phyloP scores from a whole-genome alignment of 2,797 vertebrate species.

The Sitta carolinensis region DNA sequence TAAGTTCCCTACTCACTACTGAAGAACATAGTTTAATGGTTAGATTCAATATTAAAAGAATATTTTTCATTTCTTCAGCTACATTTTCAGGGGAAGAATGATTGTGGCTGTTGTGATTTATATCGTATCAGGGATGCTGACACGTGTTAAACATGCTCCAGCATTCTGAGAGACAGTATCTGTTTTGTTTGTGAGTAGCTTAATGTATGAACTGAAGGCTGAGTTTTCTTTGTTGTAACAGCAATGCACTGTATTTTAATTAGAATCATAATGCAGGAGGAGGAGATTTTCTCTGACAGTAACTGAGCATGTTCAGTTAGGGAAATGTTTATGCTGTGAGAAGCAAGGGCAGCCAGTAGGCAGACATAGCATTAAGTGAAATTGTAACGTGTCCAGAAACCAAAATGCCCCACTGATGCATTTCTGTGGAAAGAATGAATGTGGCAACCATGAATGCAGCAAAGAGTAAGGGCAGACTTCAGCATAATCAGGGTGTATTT shows the following conservation, averaged over 20 bases:
- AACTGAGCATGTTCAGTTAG: neutral
- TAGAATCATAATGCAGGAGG: neutral
- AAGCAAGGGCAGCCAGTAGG: neutral
- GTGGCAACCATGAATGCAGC: rapidly evolving
- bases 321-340: neutral
- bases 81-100: neutral
- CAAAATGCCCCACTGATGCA: neutral
- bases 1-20: neutral
- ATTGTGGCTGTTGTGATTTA: neutral
- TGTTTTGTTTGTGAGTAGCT: neutral
- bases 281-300: neutral
- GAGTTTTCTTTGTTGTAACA: neutral
- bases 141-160: neutral
- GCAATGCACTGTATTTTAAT: neutral
- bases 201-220: neutral
- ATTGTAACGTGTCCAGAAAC: neutral
- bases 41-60: neutral
- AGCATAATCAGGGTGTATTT: neutral
- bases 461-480: neutral
- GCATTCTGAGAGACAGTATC: neutral
- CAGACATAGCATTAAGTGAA: neutral
- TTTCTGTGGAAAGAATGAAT: neutral
- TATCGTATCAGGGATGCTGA: neutral
- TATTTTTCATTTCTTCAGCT: neutral
- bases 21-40: neutral